Evolutionary conservation across 92 coral and sea anemone genomes (phyloP), one percentile per base, ranked within the genome.

Genomic region (Micromussa lordhowensis): DNA sequence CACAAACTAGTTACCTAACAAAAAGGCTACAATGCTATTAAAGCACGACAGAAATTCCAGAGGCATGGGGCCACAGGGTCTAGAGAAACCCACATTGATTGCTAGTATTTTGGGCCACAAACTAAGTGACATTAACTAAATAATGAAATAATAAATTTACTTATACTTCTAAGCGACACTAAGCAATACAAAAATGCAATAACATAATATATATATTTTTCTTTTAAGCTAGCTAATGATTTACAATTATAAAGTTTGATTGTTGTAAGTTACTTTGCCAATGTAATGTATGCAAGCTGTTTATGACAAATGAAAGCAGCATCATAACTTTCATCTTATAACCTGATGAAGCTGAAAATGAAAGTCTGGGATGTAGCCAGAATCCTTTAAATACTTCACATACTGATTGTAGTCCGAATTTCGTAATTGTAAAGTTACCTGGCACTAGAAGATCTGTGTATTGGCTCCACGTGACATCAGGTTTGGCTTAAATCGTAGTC

Each of bases 401-500:
- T 68, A 68, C 73, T 68, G 5, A 68, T 68, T 13, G 34, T 32
- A 68, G 5, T 68, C 73, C 73, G 11, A 4, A 68, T 24, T 24
- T 68, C 34, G n/a, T n/a, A n/a, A n/a, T 68, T 68, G 5, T 68
- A 18, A 68, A 68, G 73, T n/a, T 68, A 68, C 30, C 30, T 68
- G 31, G 31, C 26, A 68, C 30, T n/a, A 68, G 79, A 44, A 74
- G 79, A 74, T 74, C 17, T 74, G 79, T 31, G 9, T 24, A 74
- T 74, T 74, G 79, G 9, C 34, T 74, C 54, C 1, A 74, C 51
- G 28, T 74, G 79, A 74, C 79, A 74, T 74, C 79, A 51, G 32
- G 79, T 74, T 7, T 74, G 49, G 79, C 79, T 74, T 44, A 5
- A 51, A 74, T 74, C 34, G 79, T 74, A 74, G 79, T 74, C 1